These are phyloP conservation scores for Arenaria interpres DNA, from an alignment of 2,113 vertebrate species.

Conservation along the genomic window DNA sequence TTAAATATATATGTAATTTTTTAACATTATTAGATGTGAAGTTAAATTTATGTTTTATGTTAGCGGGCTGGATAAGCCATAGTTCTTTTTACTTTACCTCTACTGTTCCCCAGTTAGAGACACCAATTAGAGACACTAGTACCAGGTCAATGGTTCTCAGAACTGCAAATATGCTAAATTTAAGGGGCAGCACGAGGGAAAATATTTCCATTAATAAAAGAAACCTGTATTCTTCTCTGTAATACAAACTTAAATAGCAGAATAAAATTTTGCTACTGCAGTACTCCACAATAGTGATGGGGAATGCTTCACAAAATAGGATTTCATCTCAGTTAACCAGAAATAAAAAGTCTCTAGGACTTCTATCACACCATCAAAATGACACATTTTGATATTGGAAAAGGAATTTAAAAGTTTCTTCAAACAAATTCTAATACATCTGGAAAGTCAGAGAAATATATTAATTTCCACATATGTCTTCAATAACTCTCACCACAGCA, in stretches of 20 bases:
- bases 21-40: neutral
- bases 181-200: neutral
- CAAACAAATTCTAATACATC: neutral
- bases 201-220: neutral
- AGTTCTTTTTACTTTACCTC: neutral
- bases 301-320: neutral
- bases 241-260: neutral
- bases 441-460: neutral
- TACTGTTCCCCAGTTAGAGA: neutral
- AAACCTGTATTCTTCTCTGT: neutral
- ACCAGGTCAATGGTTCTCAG: neutral
- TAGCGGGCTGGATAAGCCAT: neutral
- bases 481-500: neutral
- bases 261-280: neutral
- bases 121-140: neutral
- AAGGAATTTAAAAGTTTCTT: neutral
- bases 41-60: neutral
- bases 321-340: neutral
- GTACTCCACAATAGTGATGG: neutral
- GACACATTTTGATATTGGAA: neutral
- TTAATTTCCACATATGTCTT: neutral
- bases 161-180: neutral
- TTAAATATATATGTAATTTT: neutral
- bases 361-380: neutral
- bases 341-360: neutral